Evolutionary conservation across 2,888 invertebrate species (phyloP), one percentile per base, ranked within the genome.

Genomic region (Bruchidius siliquastri): DNA sequence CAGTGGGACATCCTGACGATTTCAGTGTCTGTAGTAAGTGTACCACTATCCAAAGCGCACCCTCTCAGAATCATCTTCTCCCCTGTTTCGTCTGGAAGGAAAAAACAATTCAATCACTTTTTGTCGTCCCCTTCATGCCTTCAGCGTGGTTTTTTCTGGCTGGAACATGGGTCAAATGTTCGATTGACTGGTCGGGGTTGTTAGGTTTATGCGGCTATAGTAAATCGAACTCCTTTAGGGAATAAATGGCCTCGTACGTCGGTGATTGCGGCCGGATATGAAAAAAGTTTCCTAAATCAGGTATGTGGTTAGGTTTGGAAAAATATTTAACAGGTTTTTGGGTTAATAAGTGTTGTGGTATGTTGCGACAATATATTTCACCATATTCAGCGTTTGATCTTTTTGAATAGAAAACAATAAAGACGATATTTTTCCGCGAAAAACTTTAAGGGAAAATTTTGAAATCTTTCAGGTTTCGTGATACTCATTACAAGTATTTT

Each of bases 1-100:
- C 98, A 98, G 86, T 98, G 98, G n/a, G 96, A 96, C 94, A 97
- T 96, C 79, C 98, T 89, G 72, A 98, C 95, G 76, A 98, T 93
- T 88, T 98, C 98, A 0, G 98, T 98, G 87, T 98, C 98, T 0
- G 97, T 96, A 73, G 97, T 98, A 71, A 95, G 90, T 0, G 97
- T 96, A 0, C 98, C 98, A 79, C 97, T 97, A 88, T 98, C 98
- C 81, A 98, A 88, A 0, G 97, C 98, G 87, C 98, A 98, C 73
- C 95, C 95, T 21, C 98, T 90, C n/a, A 98, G 93, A 2, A 95
- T 94, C 81, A 98, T 92, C 0, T 92, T 90, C 83, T 93, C 92
- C 2, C 93, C 94, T 13, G 91, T 93, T 83, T 94, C 94, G 83
- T 92, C 96, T 96, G 87, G 68, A 85, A 83, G 77, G 70, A 74